Evolutionary conservation across 2,113 vertebrate genomes (phyloP).

Genomic region (Bos taurus): ARS-UCD2.0 NC_037349.1:11326001-11326500

Average conservation of each 20-base stretch:
- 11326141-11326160: background rate
- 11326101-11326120: background rate
- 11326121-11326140: background rate
- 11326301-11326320: background rate
- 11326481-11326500: background rate
- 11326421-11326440: background rate
- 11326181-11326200: background rate
- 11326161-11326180: background rate
- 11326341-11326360: background rate
- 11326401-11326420: background rate
- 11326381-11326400: background rate
- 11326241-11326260: background rate
- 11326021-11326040: conserved; percentile 2
- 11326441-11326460: background rate
- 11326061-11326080: conserved; percentile 25
- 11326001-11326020: conserved; percentile 14
- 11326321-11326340: background rate
- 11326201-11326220: background rate
- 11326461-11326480: too few species aligned
- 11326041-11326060: background rate
- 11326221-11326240: background rate
- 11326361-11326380: background rate
- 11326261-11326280: background rate
- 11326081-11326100: background rate
- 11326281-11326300: background rate